A percentile compares a stretch with the other conserved stretches of the same genome.
These are phyloP conservation scores for Strix uralensis DNA, from an alignment of 2,113 vertebrate species.

Conservation along the genomic window DNA sequence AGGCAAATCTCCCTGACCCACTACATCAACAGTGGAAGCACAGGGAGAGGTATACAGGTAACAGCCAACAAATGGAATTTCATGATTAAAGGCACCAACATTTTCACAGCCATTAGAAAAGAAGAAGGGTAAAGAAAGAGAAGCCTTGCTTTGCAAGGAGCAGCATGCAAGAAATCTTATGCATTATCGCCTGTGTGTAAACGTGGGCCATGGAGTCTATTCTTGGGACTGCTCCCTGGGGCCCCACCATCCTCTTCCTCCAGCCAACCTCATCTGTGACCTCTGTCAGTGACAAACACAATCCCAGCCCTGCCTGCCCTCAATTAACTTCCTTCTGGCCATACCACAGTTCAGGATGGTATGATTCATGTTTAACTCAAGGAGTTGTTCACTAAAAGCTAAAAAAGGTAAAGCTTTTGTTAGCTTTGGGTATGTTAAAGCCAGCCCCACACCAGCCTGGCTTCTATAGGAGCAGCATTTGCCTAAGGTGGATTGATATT, in stretches of 20 bases:
- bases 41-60: background rate
- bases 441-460: background rate
- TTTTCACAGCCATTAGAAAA: background rate
- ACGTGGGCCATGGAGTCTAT: background rate
- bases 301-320: background rate
- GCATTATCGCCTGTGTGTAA: background rate
- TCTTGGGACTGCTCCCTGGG: background rate
- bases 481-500: background rate
- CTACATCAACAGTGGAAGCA: fast-evolving
- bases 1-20: background rate
- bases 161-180: background rate
- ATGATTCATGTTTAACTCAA: background rate
- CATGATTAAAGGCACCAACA: background rate
- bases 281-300: background rate
- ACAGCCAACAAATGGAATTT: background rate
- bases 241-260: background rate
- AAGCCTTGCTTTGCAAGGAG: background rate
- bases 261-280: background rate
- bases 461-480: background rate
- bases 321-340: conserved; percentile 15
- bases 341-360: background rate
- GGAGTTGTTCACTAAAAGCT: background rate
- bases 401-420: background rate
- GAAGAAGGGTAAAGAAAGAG: background rate
- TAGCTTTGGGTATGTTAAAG: background rate